Percentiles rank a stretch among this genome's conserved stretches.
phyloP scores from a whole-genome alignment of 2,888 invertebrate species.

The Ametastegia equiseti region DNA sequence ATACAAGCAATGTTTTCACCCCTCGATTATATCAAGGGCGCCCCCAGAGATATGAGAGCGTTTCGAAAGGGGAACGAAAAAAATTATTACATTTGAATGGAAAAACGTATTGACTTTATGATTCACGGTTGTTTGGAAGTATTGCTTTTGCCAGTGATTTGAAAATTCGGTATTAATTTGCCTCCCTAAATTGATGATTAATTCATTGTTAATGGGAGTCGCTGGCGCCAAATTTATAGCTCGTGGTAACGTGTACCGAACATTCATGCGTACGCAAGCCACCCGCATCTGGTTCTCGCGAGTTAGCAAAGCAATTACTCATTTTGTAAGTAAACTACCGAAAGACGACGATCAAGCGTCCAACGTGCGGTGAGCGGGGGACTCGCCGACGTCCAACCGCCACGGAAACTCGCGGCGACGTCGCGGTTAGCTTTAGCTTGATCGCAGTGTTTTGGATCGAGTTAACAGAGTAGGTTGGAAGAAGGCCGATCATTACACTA shows the following conservation, averaged over 20 bases:
- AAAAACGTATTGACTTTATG: neutral
- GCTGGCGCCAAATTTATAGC: slow-evolving; percentile 17
- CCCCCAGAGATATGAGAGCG: neutral
- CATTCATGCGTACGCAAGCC: neutral
- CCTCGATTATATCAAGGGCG: slow-evolving; percentile 10
- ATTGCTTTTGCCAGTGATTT: neutral
- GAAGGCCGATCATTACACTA: slow-evolving; percentile 14
- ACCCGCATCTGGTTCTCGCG: slow-evolving; percentile 54
- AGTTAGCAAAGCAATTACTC: slow-evolving; percentile 57
- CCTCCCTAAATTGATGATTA: neutral
- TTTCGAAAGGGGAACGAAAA: neutral
- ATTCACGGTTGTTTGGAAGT: neutral
- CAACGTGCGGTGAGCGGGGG: slow-evolving; percentile 25
- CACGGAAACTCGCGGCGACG: neutral
- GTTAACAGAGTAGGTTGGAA: slow-evolving; percentile 17
- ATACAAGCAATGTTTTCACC: neutral
- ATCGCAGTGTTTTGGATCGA: slow-evolving; percentile 44
- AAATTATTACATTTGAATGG: neutral
- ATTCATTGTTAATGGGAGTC: neutral
- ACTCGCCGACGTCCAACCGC: slow-evolving; percentile 19
- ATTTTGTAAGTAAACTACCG: slow-evolving; percentile 56
- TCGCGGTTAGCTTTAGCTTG: slow-evolving; percentile 30
- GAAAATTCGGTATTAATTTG: neutral
- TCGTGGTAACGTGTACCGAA: neutral
- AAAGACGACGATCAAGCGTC: slow-evolving; percentile 30